Percentiles rank a stretch among this genome's conserved stretches.
phyloP scores from a whole-genome alignment of 1,140 invertebrate genomes.

The Drosophila oshimai region DNA sequence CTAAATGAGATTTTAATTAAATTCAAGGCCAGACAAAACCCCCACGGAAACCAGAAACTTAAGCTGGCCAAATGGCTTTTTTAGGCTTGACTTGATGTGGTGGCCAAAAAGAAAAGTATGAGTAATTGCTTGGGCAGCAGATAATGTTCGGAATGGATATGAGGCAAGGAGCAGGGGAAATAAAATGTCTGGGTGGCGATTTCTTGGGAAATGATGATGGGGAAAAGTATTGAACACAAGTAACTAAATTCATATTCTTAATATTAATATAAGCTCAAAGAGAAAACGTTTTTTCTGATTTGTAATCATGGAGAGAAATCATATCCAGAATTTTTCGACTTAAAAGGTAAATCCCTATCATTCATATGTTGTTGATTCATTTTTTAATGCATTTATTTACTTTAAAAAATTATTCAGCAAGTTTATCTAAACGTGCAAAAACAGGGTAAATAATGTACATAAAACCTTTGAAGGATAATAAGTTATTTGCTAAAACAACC shows the following conservation, averaged over 20 bases:
- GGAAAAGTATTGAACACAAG: too few species aligned
- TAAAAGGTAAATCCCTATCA: too few species aligned
- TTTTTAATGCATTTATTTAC: too few species aligned
- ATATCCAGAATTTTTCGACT: too few species aligned
- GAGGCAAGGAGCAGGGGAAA: background rate
- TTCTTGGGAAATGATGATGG: background rate
- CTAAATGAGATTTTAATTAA: constrained; percentile 71
- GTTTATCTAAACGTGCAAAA: too few species aligned
- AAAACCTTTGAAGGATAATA: background rate
- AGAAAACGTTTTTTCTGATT: too few species aligned
- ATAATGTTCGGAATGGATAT: constrained; percentile 9
- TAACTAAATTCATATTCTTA: too few species aligned
- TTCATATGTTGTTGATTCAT: too few species aligned
- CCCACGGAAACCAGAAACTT: constrained; percentile 12
- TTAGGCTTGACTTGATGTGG: constrained; percentile 35
- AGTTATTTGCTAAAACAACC: background rate
- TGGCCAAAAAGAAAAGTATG: constrained; percentile 16
- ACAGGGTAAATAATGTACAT: too few species aligned
- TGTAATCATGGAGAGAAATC: too few species aligned
- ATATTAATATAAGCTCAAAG: too few species aligned
- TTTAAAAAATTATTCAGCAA: too few species aligned
- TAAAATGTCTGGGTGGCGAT: background rate
- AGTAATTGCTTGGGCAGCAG: constrained; percentile 35
- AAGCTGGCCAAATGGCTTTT: constrained; percentile 33
- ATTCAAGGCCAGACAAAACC: constrained; percentile 61